phyloP scores from a whole-genome alignment of 2,888 invertebrate species.

The Laothoe populi region DNA sequence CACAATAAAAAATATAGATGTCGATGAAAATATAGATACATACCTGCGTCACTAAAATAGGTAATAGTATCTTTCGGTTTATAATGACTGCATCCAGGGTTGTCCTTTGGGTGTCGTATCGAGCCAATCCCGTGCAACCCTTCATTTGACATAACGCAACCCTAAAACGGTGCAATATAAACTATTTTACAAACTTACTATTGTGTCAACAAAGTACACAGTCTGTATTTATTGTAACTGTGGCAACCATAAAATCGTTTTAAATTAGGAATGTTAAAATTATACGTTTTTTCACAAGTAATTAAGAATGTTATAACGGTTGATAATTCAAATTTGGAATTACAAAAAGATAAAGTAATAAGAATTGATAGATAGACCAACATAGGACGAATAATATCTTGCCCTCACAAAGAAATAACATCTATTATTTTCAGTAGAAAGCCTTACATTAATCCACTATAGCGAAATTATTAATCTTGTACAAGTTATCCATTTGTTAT shows the following conservation, averaged over 20 bases:
- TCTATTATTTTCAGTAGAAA: constrained; percentile 4
- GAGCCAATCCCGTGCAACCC: constrained; percentile 27
- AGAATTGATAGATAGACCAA: neutral
- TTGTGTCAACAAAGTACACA: constrained; percentile 49
- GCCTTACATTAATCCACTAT: constrained; percentile 3
- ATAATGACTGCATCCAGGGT: neutral
- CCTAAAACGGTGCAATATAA: constrained; percentile 41
- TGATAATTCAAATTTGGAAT: too few relatives aligned
- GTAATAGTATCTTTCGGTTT: too few relatives aligned
- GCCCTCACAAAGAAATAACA: neutral
- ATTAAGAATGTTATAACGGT: too few relatives aligned
- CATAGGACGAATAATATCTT: neutral
- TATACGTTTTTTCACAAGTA: neutral
- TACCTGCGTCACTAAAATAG: too few relatives aligned
- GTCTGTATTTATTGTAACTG: constrained; percentile 51
- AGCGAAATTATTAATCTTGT: constrained; percentile 13
- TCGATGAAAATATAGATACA: too few relatives aligned
- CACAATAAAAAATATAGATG: too few relatives aligned
- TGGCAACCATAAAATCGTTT: constrained; percentile 40
- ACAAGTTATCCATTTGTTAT: neutral
- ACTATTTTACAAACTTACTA: constrained; percentile 49
- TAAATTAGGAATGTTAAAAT: constrained; percentile 25
- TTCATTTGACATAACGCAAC: constrained; percentile 26
- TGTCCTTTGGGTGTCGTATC: constrained; percentile 3
- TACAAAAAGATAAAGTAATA: neutral